Evolutionary conservation across 2,888 invertebrate species (phyloP), one percentile per base, ranked within the genome.

Genomic region (Drosophila neotestacea): DNA sequence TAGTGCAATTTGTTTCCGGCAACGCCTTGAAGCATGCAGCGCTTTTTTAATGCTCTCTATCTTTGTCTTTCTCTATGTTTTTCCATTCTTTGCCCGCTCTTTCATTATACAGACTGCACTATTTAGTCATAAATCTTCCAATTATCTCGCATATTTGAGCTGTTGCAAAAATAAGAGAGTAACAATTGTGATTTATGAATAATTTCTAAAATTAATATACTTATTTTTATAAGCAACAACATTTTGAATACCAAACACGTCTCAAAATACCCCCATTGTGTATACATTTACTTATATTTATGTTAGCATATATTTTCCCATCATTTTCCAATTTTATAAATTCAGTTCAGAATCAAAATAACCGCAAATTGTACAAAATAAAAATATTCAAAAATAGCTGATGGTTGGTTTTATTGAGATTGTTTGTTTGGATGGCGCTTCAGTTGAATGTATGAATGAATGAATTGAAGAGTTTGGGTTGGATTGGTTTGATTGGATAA

Each of bases 1-100:
- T 70, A 48, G 59, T 60, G 70, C 70, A 76, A 76, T 76, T 77
- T 77, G 73, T 68, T 58, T 67, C 70, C 74, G 77, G 48, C 67
- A 51, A 66, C 74, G 64, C 64, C 61, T 70, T 67, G 51, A 77
- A 79, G 65, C 69, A 73, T 60, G 66, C 68, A 67, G 51, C 47
- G 13, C 38, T 46, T 70, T 68, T 51, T 68, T 55, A 50, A 44
- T 44, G 42, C 44, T 48, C 34, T 50, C 16, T 11, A 32, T 54
- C 22, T 9, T 9, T 7, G 9, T 13, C 41, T 34, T 13, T 9
- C 2, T 7, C 7, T 6, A 13, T 38, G 36, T 22, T 13, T 1
- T 32, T 39, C 2, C 47, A 11, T 56, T 9, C 32, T 39, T 46
- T 22, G 10, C 22, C 5, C 28, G n/a, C 9, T 4, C 54, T 10